Percentiles rank a stretch among this genome's conserved stretches.
Evolutionary conservation across 2,113 vertebrate species (phyloP).

Genomic region (Pitta sordida): DNA sequence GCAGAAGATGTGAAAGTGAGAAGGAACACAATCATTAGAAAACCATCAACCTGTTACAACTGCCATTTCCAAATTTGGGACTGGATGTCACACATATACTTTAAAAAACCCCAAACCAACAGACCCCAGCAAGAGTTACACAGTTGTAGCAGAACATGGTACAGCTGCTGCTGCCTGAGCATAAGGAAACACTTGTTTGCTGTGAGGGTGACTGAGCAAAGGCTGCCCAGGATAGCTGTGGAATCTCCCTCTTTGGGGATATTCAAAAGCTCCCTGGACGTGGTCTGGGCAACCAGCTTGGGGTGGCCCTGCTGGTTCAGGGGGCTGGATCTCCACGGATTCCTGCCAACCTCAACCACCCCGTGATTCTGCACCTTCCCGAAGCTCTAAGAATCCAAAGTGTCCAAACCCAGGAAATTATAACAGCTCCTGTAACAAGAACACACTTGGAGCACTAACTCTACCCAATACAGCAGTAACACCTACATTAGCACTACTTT

Average conservation of each 20-base stretch:
- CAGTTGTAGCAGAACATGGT: neutral
- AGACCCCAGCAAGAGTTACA: neutral
- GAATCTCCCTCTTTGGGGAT: neutral
- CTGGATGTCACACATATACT: neutral
- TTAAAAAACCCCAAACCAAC: fast-evolving
- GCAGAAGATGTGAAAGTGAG: neutral
- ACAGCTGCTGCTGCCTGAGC: neutral
- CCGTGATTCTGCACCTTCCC: neutral
- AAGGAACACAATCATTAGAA: neutral
- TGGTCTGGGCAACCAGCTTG: fast-evolving
- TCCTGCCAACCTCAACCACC: neutral
- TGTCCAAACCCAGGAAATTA: neutral
- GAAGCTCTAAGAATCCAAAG: neutral
- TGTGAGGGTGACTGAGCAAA: neutral
- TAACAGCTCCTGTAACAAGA: neutral
- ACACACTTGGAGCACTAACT: neutral
- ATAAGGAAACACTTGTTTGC: neutral
- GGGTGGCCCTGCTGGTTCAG: neutral
- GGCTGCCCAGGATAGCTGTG: neutral
- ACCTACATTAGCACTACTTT: neutral
- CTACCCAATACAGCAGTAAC: neutral
- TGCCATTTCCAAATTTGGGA: neutral
- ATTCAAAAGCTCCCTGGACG: neutral
- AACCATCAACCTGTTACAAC: neutral
- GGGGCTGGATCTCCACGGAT: neutral